These are phyloP conservation scores for Malurus cyaneus DNA, from an alignment of 2,113 vertebrate genomes.

Conservation along the genomic window DNA sequence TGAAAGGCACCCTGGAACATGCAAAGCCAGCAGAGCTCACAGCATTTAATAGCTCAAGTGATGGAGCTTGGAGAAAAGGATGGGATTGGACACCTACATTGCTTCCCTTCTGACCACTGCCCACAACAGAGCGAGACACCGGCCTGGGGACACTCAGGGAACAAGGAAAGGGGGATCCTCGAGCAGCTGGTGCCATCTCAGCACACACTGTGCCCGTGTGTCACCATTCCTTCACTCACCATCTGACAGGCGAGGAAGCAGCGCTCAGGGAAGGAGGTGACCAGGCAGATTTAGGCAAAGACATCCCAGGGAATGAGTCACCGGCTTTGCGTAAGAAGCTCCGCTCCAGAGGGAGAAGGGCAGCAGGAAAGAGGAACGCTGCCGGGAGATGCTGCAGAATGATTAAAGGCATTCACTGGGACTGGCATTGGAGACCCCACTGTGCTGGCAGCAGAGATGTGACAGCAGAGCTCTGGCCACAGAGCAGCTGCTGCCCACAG, in stretches of 20 bases:
- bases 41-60: not conserved
- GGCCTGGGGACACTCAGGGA: not conserved
- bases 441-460: not conserved
- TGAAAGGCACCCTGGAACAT: accelerated
- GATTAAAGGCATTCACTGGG: not conserved
- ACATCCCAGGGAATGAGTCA: not conserved
- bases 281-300: not conserved
- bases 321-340: not conserved
- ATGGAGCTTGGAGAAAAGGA: not conserved
- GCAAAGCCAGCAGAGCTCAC: not conserved
- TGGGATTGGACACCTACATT: not conserved
- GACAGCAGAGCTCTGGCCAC: not conserved
- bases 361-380: not conserved
- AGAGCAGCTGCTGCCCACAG: accelerated
- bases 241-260: not conserved
- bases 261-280: not conserved
- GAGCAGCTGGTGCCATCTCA: not conserved
- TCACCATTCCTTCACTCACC: not conserved
- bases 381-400: not conserved
- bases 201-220: not conserved
- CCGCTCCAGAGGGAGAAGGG: not conserved
- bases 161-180: not conserved
- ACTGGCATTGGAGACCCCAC: not conserved
- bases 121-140: accelerated
- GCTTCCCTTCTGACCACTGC: not conserved